Evolutionary conservation across 2,113 vertebrate species (phyloP), one percentile per base, ranked within the genome.

Genomic region (Cyanoramphus novaezelandiae): DNA sequence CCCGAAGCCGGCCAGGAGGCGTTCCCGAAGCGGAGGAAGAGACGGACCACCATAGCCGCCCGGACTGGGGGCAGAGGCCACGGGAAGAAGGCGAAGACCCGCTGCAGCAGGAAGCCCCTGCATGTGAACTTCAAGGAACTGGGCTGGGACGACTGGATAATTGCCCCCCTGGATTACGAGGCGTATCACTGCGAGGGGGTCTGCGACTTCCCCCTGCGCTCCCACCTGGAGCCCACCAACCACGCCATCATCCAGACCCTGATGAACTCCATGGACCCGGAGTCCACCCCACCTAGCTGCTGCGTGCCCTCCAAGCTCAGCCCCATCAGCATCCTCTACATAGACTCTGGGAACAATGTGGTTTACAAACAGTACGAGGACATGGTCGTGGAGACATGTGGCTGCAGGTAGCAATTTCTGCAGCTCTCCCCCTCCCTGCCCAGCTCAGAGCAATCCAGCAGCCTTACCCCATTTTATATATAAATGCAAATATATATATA

Each of bases 131-230:
- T 99, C 96, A 99, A 99, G 95, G 98, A 99, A 96, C 97, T 99
- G 90, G 99, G 99, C 95, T 99, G 99, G 99, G 99, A 99, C 8
- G 99, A 99, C 97, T 99, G 99, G 99, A 99, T 99, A 92, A 99
- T 99, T 7, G 99, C 99, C 3, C 98, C 98, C 21, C 96, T 99
- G 96, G 98, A 99, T 95, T 99, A 99, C 2, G 98, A 99, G 97
- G 99, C 99, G 0, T 98, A 99, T 81, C 98, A 99, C 95, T 99
- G 99, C 20, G 98, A 99, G 94, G 99, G 99, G 35, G 94, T 98
- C 12, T 99, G 99, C 4, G 99, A 99, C 87, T 99, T 99, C 92
- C 99, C 99, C 0, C 93, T 99, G 97, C 98, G 98, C 86, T 99
- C 99, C 24, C 99, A 99, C 94, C 98, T 99, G 15, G 98, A 99